Evolutionary conservation across 2,888 invertebrate species (phyloP).

Genomic region (Dynastes hyllus): DNA sequence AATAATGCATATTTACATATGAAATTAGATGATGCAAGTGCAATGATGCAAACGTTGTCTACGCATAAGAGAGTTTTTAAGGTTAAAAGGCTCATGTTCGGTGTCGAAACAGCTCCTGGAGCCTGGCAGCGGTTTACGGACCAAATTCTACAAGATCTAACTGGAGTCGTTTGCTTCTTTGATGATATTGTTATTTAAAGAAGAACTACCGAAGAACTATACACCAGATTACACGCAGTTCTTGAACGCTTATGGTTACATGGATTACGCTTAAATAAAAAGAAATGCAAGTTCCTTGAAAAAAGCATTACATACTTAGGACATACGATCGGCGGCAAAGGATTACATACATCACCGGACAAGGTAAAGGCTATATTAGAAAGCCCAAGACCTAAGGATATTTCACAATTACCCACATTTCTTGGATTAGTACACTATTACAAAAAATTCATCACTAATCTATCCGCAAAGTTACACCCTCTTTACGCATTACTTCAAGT

Average conservation of each 20-base stretch:
- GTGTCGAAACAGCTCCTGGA: slow-evolving; percentile 54
- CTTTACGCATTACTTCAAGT: slow-evolving; percentile 40
- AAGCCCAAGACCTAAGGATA: no score
- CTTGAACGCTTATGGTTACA: background rate
- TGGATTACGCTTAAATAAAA: background rate
- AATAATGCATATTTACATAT: slow-evolving; percentile 55
- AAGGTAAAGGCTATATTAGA: no score
- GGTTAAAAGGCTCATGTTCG: slow-evolving; percentile 45
- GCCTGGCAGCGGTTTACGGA: no score
- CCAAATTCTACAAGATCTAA: background rate
- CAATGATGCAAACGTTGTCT: slow-evolving; percentile 52
- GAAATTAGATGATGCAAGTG: slow-evolving; percentile 53
- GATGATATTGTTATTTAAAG: background rate
- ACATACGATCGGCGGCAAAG: no score
- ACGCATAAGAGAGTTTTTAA: slow-evolving; percentile 62
- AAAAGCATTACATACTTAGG: no score
- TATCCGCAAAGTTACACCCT: slow-evolving; percentile 31
- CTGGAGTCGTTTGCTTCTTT: background rate
- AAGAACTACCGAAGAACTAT: background rate
- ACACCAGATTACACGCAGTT: background rate
- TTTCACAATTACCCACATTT: no score
- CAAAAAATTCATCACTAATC: background rate
- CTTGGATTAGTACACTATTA: no score
- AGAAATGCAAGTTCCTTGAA: no score
- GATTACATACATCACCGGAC: no score